Evolutionary conservation across 2,797 vertebrate genomes (phyloP).

Genomic region (Sparus aurata): DNA sequence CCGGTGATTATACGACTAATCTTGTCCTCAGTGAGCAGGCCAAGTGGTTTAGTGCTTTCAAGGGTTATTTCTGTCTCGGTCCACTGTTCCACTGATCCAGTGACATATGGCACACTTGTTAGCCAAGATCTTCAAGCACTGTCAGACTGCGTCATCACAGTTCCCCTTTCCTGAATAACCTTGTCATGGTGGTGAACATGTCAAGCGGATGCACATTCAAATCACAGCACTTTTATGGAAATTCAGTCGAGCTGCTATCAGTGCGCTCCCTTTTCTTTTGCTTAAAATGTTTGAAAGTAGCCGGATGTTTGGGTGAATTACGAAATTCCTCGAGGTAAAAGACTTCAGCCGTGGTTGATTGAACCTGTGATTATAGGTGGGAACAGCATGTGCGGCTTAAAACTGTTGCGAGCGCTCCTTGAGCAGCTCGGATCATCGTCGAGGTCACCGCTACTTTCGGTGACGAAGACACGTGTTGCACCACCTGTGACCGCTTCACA

Average conservation of each 20-base stretch:
- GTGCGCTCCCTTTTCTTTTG: not conserved
- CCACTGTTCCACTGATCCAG: conserved; percentile 66
- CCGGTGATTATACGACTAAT: conserved; percentile 78
- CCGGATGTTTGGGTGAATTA: not conserved
- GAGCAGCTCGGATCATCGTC: not conserved
- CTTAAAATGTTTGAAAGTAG: not conserved
- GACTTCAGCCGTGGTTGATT: not conserved
- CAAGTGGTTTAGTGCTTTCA: conserved; percentile 69
- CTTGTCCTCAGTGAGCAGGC: conserved; percentile 52
- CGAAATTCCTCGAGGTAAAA: not conserved
- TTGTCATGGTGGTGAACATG: not conserved
- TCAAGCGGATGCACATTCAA: not conserved
- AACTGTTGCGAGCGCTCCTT: not conserved
- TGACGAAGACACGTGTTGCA: not conserved
- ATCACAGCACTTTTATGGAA: not conserved
- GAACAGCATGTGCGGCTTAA: not conserved
- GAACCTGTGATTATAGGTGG: not conserved
- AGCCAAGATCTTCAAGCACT: conserved; percentile 44
- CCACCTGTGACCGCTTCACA: not conserved
- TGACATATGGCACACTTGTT: conserved; percentile 69
- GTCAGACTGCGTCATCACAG: conserved; percentile 37
- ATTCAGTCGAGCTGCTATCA: not conserved
- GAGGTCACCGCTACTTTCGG: not conserved
- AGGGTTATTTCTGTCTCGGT: conserved; percentile 70
- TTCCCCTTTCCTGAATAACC: conserved; percentile 14